Evolutionary conservation across 2,113 vertebrate species (phyloP).

Genomic region (Abramis brama): DNA sequence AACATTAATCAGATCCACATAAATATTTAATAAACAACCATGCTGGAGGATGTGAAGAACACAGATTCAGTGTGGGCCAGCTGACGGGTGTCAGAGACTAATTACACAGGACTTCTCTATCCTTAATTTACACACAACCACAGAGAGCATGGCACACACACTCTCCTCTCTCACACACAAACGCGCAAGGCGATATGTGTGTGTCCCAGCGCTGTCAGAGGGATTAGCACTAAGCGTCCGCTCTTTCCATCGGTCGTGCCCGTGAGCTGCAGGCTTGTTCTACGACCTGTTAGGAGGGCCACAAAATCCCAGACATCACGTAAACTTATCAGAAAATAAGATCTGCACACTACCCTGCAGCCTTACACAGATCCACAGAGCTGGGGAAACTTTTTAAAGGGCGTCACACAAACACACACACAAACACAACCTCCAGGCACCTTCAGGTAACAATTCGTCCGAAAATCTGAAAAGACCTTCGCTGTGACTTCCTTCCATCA

Average conservation of each 20-base stretch:
- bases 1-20: not conserved
- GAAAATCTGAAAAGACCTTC: conserved; percentile 29
- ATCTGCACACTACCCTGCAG: conserved; percentile 56
- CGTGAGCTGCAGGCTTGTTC: conserved; percentile 53
- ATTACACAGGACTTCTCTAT: not conserved
- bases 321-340: conserved; percentile 61
- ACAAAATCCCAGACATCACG: conserved; percentile 54
- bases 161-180: conserved; percentile 47
- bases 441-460: conserved; percentile 23
- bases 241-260: conserved; percentile 52
- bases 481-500: not conserved
- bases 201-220: conserved; percentile 41
- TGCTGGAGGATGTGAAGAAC: not conserved
- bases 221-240: conserved; percentile 53
- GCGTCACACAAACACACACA: conserved; percentile 44
- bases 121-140: not conserved
- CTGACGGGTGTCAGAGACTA: not conserved
- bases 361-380: conserved; percentile 42
- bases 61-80: not conserved
- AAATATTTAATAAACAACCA: not conserved
- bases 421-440: conserved; percentile 14
- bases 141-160: conserved; percentile 54
- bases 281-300: conserved; percentile 48
- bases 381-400: conserved; percentile 54
- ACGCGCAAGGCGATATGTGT: conserved; percentile 44